phyloP scores from a whole-genome alignment of 2,113 vertebrate species.

The Zosterops pallidus region DNA sequence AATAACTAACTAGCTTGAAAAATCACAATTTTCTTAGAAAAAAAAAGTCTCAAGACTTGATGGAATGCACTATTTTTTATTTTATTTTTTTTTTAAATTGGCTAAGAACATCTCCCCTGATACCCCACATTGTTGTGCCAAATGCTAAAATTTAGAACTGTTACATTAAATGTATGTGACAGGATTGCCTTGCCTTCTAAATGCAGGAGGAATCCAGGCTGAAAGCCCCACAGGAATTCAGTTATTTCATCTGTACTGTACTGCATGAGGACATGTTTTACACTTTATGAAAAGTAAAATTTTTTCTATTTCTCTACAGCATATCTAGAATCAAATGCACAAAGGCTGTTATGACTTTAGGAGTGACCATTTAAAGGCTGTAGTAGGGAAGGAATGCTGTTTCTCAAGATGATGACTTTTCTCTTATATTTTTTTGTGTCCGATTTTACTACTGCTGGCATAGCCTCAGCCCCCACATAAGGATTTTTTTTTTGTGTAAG shows the following conservation, averaged over 20 bases:
- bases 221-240: conserved; percentile 21
- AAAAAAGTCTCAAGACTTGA: not conserved
- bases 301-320: not conserved
- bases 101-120: not conserved
- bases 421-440: conserved; percentile 9
- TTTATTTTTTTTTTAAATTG: not conserved
- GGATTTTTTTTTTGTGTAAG: not conserved
- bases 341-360: not conserved
- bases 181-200: not conserved
- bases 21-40: not conserved
- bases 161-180: not conserved
- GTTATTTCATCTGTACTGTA: not conserved
- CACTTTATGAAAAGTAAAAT: not conserved
- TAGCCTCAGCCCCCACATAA: not conserved
- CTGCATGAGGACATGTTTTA: not conserved
- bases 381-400: not conserved
- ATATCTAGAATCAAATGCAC: not conserved
- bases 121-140: not conserved
- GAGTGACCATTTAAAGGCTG: not conserved
- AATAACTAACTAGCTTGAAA: not conserved
- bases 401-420: not conserved
- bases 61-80: not conserved
- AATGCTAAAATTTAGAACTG: not conserved
- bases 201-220: not conserved
- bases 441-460: conserved; percentile 59